A percentile compares a stretch with the other conserved stretches of the same genome.
Evolutionary conservation across 23 tunicate species (phyloP).

Genomic region (Ascidia mentula): DNA sequence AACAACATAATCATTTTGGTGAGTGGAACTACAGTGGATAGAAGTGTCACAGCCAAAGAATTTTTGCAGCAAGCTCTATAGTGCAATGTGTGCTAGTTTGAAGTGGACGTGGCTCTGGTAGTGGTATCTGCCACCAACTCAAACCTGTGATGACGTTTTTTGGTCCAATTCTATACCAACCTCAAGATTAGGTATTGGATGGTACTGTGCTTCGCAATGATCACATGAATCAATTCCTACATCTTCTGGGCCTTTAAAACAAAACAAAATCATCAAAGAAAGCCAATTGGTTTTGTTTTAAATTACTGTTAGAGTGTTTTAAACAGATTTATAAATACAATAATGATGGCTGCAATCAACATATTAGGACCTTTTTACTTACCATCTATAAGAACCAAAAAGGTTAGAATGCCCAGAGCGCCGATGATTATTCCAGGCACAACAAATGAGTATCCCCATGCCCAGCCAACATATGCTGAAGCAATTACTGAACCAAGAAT

Average conservation of each 20-base stretch:
- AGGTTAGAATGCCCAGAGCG: slow-evolving; percentile 48
- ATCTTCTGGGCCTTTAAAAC: slow-evolving; percentile 22
- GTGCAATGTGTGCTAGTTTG: no score
- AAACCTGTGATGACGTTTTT: not conserved
- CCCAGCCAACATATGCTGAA: slow-evolving; percentile 55
- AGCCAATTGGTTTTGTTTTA: no score
- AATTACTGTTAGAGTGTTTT: no score
- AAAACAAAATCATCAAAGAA: no score
- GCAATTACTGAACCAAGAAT: slow-evolving; percentile 87
- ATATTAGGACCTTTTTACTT: no score
- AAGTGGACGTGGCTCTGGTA: no score
- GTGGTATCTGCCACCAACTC: no score
- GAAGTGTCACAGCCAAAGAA: no score
- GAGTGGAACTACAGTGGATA: no score
- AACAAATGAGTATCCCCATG: slow-evolving; percentile 84
- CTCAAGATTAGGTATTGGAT: slow-evolving; percentile 11
- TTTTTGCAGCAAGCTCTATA: no score
- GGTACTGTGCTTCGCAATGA: not conserved
- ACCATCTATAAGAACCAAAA: slow-evolving; percentile 74
- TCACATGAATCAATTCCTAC: not conserved
- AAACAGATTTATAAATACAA: not conserved
- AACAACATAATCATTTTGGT: no score
- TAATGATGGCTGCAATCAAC: no score
- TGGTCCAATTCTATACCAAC: slow-evolving; percentile 1
- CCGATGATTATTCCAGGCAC: slow-evolving; percentile 85